phyloP scores from a whole-genome alignment of 1,140 invertebrate genomes.

The Drosophila lacteicornis region DNA sequence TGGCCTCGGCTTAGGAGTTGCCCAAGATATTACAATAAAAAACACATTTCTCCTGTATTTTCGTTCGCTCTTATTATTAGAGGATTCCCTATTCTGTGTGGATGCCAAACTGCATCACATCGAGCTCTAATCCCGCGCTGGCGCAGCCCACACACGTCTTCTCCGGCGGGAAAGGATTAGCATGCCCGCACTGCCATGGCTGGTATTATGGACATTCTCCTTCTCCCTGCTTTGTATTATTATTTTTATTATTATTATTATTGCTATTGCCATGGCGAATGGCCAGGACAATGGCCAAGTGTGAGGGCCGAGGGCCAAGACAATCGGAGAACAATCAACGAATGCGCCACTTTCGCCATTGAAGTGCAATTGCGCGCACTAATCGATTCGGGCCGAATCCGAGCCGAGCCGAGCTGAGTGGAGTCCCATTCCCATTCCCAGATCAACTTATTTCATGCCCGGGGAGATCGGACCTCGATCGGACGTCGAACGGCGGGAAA shows the following conservation, averaged over 20 bases:
- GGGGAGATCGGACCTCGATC: slow-evolving; percentile 5
- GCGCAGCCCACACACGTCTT: slow-evolving; percentile 77
- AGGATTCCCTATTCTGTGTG: slow-evolving; percentile 27
- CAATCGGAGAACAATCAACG: slow-evolving; percentile 56
- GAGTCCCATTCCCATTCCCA: neutral
- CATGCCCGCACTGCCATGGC: slow-evolving; percentile 40
- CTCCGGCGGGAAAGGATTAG: slow-evolving; percentile 65
- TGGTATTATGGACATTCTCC: slow-evolving; percentile 13
- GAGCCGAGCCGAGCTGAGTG: neutral
- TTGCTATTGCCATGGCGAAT: slow-evolving; percentile 62
- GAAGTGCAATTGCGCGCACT: slow-evolving; percentile 75
- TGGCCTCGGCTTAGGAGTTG: slow-evolving; percentile 26
- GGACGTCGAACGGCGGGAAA: neutral
- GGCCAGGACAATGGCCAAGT: slow-evolving; percentile 68
- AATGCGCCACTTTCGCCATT: slow-evolving; percentile 75
- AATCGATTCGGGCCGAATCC: slow-evolving; percentile 59
- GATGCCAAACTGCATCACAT: slow-evolving; percentile 66
- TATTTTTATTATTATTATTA: slow-evolving; percentile 53
- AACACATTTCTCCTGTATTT: slow-evolving; percentile 54
- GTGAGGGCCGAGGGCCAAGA: slow-evolving; percentile 44
- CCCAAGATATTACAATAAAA: slow-evolving; percentile 72
- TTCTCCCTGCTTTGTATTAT: neutral
- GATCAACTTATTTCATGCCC: slow-evolving; percentile 59
- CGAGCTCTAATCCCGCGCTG: slow-evolving; percentile 63
- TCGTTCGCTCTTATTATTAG: slow-evolving; percentile 17